Conservation (phyloP, 2,113 vertebrate genomes). For the Rousettus leschenaultii region DNA sequence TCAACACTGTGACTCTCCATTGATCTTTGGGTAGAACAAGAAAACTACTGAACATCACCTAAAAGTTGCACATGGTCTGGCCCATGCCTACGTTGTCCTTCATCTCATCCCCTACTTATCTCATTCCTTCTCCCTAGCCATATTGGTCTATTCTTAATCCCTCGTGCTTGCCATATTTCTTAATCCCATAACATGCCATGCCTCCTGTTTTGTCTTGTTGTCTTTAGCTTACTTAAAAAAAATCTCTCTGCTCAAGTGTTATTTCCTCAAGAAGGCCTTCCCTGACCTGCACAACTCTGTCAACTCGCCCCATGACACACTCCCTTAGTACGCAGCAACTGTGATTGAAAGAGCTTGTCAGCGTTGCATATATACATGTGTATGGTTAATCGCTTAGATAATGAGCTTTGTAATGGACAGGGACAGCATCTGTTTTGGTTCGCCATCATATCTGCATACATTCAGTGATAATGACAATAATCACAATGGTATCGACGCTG, state of each 20-base stretch:
- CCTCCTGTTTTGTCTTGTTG: neutral
- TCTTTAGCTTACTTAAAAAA: constrained; percentile 1
- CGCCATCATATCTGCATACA: neutral
- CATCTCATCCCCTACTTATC: neutral
- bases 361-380: neutral
- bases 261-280: constrained; percentile 14
- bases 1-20: neutral
- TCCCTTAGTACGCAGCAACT: neutral
- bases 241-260: neutral
- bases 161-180: neutral
- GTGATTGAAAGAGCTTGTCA: neutral
- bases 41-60: neutral
- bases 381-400: neutral
- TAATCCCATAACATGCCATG: neutral
- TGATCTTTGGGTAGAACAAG: constrained; percentile 10
- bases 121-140: neutral
- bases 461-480: neutral
- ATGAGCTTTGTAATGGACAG: neutral
- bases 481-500: neutral
- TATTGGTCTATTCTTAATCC: neutral
- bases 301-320: neutral
- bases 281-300: neutral
- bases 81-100: neutral
- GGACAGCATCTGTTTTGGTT: neutral
- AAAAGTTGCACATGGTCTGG: neutral